Conservation (phyloP, 2,888 invertebrate genomes). For the Platycheirus rosarum region DNA sequence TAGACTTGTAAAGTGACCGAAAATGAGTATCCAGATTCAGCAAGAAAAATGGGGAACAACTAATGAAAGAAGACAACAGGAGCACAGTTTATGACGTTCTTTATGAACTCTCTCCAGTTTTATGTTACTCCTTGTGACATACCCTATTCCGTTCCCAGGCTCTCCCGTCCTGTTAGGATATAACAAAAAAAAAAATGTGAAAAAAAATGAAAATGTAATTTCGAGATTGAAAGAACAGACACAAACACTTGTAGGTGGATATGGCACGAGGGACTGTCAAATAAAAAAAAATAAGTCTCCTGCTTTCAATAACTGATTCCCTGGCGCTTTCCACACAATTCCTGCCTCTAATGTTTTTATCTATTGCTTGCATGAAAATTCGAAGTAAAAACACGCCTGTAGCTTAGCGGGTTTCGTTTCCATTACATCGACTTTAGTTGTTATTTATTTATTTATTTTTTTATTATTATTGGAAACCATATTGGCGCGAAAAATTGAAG, state of each 20-base stretch:
- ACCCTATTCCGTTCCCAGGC: background rate
- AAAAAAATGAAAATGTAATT: slow-evolving; percentile 54
- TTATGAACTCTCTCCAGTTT: slow-evolving; percentile 33
- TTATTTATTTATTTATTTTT: slow-evolving; percentile 6
- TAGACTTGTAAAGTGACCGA: slow-evolving; percentile 65
- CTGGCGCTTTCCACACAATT: slow-evolving; percentile 39
- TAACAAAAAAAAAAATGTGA: too few species aligned
- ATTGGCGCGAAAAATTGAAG: slow-evolving; percentile 49
- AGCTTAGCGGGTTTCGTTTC: slow-evolving; percentile 53
- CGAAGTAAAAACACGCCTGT: slow-evolving; percentile 6
- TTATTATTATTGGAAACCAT: slow-evolving; percentile 52
- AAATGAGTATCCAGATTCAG: slow-evolving; percentile 46
- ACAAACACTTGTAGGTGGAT: slow-evolving; percentile 32
- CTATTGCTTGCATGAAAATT: background rate
- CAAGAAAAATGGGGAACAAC: slow-evolving; percentile 38
- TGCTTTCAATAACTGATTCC: slow-evolving; percentile 60
- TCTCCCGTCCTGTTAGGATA: too few species aligned
- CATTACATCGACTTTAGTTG: slow-evolving; percentile 52
- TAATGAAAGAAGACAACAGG: slow-evolving; percentile 45
- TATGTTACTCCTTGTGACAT: background rate
- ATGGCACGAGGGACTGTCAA: slow-evolving; percentile 17
- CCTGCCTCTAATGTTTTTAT: slow-evolving; percentile 21
- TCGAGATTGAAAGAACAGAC: slow-evolving; percentile 55
- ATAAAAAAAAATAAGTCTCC: slow-evolving; percentile 24
- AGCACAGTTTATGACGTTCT: slow-evolving; percentile 23